These are phyloP conservation scores for Hippopotamyrus pictus DNA, from an alignment of 2,797 vertebrate species.

Conservation along the genomic window DNA sequence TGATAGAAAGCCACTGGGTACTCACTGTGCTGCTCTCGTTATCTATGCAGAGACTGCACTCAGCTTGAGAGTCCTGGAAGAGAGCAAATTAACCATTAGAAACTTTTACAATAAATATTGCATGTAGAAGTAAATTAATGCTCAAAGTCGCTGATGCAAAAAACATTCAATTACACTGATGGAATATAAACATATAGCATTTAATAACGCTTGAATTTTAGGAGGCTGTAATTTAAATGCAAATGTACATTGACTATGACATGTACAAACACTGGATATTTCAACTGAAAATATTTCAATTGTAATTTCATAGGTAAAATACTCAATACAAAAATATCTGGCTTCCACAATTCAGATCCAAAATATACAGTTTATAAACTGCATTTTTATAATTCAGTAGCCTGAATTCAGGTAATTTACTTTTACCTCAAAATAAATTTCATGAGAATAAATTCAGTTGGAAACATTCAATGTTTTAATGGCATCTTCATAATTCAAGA, in stretches of 20 bases:
- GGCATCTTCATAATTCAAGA: not conserved
- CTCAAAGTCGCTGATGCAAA: not conserved
- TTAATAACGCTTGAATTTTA: not conserved
- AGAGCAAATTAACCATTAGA: not conserved
- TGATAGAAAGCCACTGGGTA: conserved; percentile 27
- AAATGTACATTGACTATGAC: not conserved
- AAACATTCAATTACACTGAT: not conserved
- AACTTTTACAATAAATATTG: not conserved
- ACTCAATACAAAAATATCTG: not conserved
- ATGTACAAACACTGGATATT: not conserved
- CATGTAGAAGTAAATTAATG: not conserved
- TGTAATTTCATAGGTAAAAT: not conserved
- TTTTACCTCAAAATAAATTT: not conserved
- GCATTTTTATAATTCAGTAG: not conserved
- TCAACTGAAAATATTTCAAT: not conserved
- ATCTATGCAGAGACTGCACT: conserved; percentile 57
- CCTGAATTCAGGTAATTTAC: not conserved
- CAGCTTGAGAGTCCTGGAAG: conserved; percentile 61
- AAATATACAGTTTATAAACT: not conserved
- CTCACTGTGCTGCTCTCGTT: conserved; percentile 68
- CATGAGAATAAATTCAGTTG: not conserved
- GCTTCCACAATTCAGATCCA: not conserved
- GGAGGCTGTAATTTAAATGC: not conserved
- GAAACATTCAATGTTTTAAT: not conserved
- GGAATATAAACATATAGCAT: not conserved